phyloP scores from a whole-genome alignment of 2,113 vertebrate genomes.

The Oreocharis arfaki region DNA sequence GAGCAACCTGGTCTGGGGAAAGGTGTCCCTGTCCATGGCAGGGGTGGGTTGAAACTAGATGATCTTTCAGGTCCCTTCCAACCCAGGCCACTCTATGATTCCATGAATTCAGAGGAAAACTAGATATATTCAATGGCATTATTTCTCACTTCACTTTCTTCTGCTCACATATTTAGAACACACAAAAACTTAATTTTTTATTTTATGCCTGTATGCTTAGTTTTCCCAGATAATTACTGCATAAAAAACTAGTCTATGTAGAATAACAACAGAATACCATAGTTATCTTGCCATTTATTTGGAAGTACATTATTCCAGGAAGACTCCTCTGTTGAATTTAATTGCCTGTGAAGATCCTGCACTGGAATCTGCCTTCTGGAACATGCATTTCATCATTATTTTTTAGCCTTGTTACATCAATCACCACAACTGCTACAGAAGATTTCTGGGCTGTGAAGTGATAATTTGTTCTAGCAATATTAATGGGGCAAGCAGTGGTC shows the following conservation, averaged over 20 bases:
- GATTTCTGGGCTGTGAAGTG: conserved; percentile 79
- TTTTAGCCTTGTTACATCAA: conserved; percentile 85
- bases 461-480: conserved; percentile 80
- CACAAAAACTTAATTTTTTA: neutral
- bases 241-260: conserved; percentile 46
- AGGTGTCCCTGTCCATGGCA: neutral
- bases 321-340: conserved; percentile 74
- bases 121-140: neutral
- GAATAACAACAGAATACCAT: conserved; percentile 50
- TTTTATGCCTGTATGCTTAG: conserved; percentile 8
- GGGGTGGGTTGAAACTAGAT: neutral
- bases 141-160: neutral
- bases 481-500: conserved; percentile 80
- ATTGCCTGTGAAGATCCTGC: conserved; percentile 79
- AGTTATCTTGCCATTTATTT: conserved; percentile 66
- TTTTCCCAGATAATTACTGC: conserved; percentile 55
- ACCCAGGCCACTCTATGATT: neutral
- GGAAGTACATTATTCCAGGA: conserved; percentile 68
- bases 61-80: neutral
- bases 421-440: conserved; percentile 75
- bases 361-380: conserved; percentile 77
- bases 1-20: neutral
- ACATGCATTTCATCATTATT: conserved; percentile 78
- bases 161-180: neutral
- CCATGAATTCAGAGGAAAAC: neutral